A percentile compares a stretch with the other conserved stretches of the same genome.
phyloP scores from a whole-genome alignment of 2,113 vertebrate species.

The Ctenodactylus gundi region DNA sequence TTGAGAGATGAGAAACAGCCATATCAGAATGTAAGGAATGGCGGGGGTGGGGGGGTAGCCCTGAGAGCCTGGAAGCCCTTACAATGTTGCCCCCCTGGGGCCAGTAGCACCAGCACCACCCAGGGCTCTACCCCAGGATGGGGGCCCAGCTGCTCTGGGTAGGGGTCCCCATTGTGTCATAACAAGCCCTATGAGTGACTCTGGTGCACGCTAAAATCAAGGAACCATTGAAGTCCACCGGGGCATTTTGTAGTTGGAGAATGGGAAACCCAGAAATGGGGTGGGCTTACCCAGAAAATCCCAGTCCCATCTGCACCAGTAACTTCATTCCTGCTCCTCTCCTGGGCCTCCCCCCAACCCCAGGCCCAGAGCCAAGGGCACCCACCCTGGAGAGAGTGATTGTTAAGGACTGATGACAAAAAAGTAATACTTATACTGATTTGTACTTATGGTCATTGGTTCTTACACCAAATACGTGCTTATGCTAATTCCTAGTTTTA shows the following conservation, averaged over 20 bases:
- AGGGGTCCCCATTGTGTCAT: rapidly evolving
- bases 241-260: not conserved
- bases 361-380: not conserved
- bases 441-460: not conserved
- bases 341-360: not conserved
- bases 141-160: not conserved
- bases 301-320: not conserved
- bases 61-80: not conserved
- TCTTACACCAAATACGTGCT: not conserved
- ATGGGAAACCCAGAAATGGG: not conserved
- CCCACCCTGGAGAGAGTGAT: not conserved
- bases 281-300: not conserved
- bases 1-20: not conserved
- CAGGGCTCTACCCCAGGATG: rapidly evolving
- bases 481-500: not conserved
- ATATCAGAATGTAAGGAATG: not conserved
- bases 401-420: not conserved
- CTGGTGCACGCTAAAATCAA: rapidly evolving
- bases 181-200: not conserved
- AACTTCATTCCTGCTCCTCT: not conserved
- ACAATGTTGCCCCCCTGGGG: rapidly evolving
- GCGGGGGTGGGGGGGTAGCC: too few species aligned
- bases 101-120: rapidly evolving
- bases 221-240: not conserved
- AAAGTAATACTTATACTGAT: too few species aligned